These are phyloP conservation scores for Epirrhoe alternata DNA, from an alignment of 2,888 invertebrate genomes.

Conservation along the genomic window DNA sequence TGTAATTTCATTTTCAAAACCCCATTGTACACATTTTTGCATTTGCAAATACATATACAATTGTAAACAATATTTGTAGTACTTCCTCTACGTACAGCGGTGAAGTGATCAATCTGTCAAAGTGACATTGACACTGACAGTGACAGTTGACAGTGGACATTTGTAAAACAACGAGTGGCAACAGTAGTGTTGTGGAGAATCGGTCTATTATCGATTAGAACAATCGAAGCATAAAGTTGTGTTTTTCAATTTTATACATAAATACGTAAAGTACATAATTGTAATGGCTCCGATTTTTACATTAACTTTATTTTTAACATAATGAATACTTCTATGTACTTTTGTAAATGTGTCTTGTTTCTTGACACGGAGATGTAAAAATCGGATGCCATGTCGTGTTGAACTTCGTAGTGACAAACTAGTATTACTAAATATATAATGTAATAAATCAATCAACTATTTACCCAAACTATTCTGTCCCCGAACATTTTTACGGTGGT, in stretches of 20 bases:
- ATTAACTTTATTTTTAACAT: conserved; percentile 22
- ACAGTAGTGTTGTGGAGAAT: conserved; percentile 18
- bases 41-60: conserved; percentile 18
- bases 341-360: conserved; percentile 12
- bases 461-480: too few species aligned
- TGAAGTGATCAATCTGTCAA: conserved; percentile 24
- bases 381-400: conserved; percentile 36
- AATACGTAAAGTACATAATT: conserved; percentile 71
- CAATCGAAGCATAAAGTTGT: conserved; percentile 75
- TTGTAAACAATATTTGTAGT: conserved; percentile 10
- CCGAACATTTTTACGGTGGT: too few species aligned
- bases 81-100: conserved; percentile 24
- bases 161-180: conserved; percentile 19
- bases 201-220: conserved; percentile 53
- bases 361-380: conserved; percentile 22
- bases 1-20: conserved; percentile 19
- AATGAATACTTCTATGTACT: conserved; percentile 6
- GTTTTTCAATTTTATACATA: conserved; percentile 81
- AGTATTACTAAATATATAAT: conserved; percentile 41
- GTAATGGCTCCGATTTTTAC: conserved; percentile 54
- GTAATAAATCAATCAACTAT: too few species aligned
- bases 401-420: conserved; percentile 35
- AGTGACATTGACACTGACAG: conserved; percentile 20
- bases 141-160: conserved; percentile 11
- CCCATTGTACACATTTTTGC: conserved; percentile 22